These are phyloP conservation scores for Hemichromis elongatus DNA, from an alignment of 2,113 vertebrate genomes.

Conservation along the genomic window DNA sequence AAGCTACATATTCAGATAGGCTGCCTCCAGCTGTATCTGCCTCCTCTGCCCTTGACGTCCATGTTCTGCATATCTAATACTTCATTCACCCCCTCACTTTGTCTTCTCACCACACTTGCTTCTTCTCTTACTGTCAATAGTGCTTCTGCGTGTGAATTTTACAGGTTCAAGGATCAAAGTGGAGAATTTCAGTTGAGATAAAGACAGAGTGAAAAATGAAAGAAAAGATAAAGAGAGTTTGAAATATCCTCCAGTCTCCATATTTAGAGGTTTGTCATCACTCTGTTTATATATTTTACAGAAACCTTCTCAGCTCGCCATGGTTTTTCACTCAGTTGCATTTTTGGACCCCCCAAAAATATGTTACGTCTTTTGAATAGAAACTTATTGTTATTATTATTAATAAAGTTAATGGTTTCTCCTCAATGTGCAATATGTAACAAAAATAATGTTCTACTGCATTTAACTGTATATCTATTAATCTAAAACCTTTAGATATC, in stretches of 20 bases:
- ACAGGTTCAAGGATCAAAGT: slow-evolving; percentile 65
- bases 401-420: slow-evolving; percentile 40
- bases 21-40: slow-evolving; percentile 62
- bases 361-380: not conserved
- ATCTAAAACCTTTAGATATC: not conserved
- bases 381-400: not conserved
- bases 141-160: slow-evolving; percentile 47
- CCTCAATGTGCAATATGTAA: not conserved
- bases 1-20: slow-evolving; percentile 37
- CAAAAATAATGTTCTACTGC: not conserved
- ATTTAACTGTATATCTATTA: not conserved
- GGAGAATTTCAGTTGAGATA: slow-evolving; percentile 36
- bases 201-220: slow-evolving; percentile 48
- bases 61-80: slow-evolving; percentile 66
- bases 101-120: slow-evolving; percentile 50
- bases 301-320: not conserved
- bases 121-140: slow-evolving; percentile 54
- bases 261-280: slow-evolving; percentile 56
- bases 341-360: slow-evolving; percentile 27
- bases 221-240: slow-evolving; percentile 41
- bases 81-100: slow-evolving; percentile 55
- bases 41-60: slow-evolving; percentile 65
- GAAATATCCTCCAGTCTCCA: slow-evolving; percentile 53
- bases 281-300: slow-evolving; percentile 49
- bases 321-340: slow-evolving; percentile 4